Percentiles rank a stretch among this genome's conserved stretches.
Evolutionary conservation across 2,113 vertebrate species (phyloP).

Genomic region (Vanacampus margaritifer): DNA sequence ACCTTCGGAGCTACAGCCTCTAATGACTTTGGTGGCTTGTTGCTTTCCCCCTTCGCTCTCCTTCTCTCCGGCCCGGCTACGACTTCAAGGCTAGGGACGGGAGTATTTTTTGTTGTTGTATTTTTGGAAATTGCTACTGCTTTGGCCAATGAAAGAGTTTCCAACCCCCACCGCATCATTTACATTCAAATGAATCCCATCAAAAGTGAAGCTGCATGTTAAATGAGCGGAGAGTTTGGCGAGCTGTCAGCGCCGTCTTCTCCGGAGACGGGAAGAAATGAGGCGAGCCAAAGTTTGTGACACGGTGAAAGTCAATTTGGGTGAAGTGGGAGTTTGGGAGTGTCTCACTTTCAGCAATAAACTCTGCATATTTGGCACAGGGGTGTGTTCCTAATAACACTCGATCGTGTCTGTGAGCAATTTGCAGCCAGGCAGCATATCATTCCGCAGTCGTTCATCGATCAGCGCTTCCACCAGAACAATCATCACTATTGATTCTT

Average conservation of each 20-base stretch:
- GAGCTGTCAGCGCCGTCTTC: constrained; percentile 34
- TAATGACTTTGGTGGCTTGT: constrained; percentile 35
- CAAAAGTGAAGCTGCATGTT: constrained; percentile 61
- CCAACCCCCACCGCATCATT: constrained; percentile 57
- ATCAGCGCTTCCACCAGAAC: constrained; percentile 21
- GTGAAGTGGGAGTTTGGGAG: constrained; percentile 15
- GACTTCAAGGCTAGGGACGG: constrained; percentile 19
- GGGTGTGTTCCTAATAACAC: constrained; percentile 2
- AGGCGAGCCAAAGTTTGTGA: constrained; percentile 4
- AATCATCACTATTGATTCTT: constrained; percentile 56
- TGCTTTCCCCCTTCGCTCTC: constrained; percentile 11
- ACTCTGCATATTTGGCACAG: constrained; percentile 16
- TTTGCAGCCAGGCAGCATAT: not conserved
- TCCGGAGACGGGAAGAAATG: constrained; percentile 3
- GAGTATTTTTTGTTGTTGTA: not conserved
- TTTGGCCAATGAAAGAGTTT: constrained; percentile 42
- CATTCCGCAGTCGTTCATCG: constrained; percentile 2
- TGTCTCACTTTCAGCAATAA: constrained; percentile 7
- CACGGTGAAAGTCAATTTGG: constrained; percentile 7
- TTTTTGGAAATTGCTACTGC: constrained; percentile 10
- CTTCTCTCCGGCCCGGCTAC: constrained; percentile 16
- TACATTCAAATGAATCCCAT: constrained; percentile 71
- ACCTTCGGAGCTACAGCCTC: constrained; percentile 14
- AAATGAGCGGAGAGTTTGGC: constrained; percentile 46
- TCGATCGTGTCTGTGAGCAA: not conserved